Percentiles rank a stretch among this genome's conserved stretches.
Evolutionary conservation across 2,888 invertebrate genomes (phyloP).

Genomic region (Artemia sp.): DNA sequence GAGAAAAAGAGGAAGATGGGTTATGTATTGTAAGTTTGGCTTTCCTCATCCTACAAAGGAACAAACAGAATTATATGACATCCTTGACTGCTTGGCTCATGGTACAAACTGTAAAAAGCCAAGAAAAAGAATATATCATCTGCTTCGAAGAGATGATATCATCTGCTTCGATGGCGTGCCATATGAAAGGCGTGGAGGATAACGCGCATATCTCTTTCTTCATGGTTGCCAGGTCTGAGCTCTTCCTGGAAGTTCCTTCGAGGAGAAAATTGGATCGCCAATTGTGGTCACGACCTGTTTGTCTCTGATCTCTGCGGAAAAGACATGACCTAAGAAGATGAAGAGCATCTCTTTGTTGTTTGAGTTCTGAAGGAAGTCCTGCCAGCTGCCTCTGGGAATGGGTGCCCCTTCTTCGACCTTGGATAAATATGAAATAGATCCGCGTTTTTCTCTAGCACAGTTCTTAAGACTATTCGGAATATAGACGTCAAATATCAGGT

Average conservation of each 20-base stretch:
- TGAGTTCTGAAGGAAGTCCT: neutral
- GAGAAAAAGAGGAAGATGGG: too few species aligned
- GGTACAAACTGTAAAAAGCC: too few species aligned
- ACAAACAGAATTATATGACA: too few species aligned
- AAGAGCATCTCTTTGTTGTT: neutral
- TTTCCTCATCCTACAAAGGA: too few species aligned
- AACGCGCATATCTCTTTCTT: neutral
- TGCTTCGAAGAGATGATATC: too few species aligned
- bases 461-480: neutral
- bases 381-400: neutral
- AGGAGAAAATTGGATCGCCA: neutral
- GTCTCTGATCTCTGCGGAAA: conserved; percentile 2
- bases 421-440: neutral
- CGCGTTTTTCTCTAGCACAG: neutral
- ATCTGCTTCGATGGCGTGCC: too few species aligned
- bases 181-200: neutral
- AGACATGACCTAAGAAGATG: neutral
- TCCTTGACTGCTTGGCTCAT: too few species aligned
- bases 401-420: conserved; percentile 10
- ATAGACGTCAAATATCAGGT: neutral
- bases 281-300: neutral
- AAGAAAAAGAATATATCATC: too few species aligned
- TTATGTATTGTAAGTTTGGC: too few species aligned
- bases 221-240: conserved; percentile 1
- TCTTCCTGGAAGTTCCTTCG: neutral